These are phyloP conservation scores for Torymus tubicola DNA, from an alignment of 2,888 invertebrate genomes.

Conservation along the genomic window DNA sequence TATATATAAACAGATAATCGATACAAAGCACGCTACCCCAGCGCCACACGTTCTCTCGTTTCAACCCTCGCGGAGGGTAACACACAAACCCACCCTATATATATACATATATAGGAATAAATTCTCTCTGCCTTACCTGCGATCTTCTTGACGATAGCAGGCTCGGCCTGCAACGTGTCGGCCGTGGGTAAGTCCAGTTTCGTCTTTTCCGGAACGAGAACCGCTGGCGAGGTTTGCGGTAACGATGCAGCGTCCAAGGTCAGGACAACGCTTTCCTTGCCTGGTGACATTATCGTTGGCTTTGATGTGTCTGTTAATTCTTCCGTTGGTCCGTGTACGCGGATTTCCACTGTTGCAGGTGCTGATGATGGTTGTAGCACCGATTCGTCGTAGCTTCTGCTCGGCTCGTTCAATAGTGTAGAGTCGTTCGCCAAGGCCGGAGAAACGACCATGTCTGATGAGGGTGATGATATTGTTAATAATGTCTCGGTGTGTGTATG, in stretches of 20 bases:
- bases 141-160: constrained; percentile 67
- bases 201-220: constrained; percentile 46
- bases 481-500: too few relatives aligned
- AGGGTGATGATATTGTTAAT: too few relatives aligned
- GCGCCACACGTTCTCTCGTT: too few relatives aligned
- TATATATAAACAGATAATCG: too few relatives aligned
- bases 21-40: too few relatives aligned
- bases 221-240: constrained; percentile 23
- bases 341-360: neutral
- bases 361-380: constrained; percentile 28
- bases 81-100: neutral
- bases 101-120: neutral
- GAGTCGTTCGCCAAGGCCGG: constrained; percentile 70
- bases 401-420: constrained; percentile 62
- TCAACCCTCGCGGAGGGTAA: too few relatives aligned
- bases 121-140: constrained; percentile 65
- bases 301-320: neutral
- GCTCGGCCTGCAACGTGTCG: constrained; percentile 66
- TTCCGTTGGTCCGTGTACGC: neutral
- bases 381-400: constrained; percentile 56
- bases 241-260: constrained; percentile 55
- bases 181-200: constrained; percentile 62
- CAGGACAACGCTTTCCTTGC: constrained; percentile 63
- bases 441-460: constrained; percentile 72
- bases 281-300: constrained; percentile 56